phyloP scores from a whole-genome alignment of 2,888 invertebrate species.

The Corbicula japonica region DNA sequence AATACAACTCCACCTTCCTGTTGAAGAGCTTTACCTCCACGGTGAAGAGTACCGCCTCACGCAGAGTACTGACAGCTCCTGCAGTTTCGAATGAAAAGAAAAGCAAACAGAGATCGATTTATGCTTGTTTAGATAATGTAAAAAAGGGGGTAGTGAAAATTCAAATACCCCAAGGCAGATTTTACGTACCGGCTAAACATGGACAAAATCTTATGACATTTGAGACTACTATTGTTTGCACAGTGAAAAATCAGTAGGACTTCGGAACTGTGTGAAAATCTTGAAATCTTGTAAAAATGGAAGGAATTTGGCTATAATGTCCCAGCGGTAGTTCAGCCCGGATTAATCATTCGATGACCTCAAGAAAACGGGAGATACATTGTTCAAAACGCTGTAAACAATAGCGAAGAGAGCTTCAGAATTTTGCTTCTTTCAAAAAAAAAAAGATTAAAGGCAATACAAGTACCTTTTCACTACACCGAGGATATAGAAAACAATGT shows the following conservation, averaged over 20 bases:
- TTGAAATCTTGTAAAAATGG: slow-evolving; percentile 34
- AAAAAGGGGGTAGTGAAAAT: slow-evolving; percentile 29
- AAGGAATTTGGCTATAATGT: slow-evolving; percentile 32
- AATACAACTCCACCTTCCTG: slow-evolving; percentile 12
- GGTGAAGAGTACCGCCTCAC: slow-evolving; percentile 7
- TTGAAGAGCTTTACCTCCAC: background rate
- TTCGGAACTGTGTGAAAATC: slow-evolving; percentile 17
- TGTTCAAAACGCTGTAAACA: slow-evolving; percentile 45
- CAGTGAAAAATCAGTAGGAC: slow-evolving; percentile 36
- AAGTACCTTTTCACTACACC: slow-evolving; percentile 4
- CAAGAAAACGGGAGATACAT: slow-evolving; percentile 31
- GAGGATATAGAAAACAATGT: slow-evolving; percentile 22
- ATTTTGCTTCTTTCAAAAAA: slow-evolving; percentile 23
- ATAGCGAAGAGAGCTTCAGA: slow-evolving; percentile 26
- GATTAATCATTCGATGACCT: slow-evolving; percentile 42
- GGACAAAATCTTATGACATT: slow-evolving; percentile 44
- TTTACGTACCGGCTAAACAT: slow-evolving; percentile 39
- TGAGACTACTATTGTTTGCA: slow-evolving; percentile 41
- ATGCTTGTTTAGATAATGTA: slow-evolving; percentile 49
- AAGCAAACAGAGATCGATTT: slow-evolving; percentile 52
- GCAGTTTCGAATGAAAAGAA: slow-evolving; percentile 46
- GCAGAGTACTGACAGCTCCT: slow-evolving; percentile 25
- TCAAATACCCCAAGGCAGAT: slow-evolving; percentile 42
- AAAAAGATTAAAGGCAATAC: slow-evolving; percentile 33
- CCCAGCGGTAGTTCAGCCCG: slow-evolving; percentile 16